Evolutionary conservation across 2,113 vertebrate genomes (phyloP).

Genomic region (Zonotrichia leucophrys): DNA sequence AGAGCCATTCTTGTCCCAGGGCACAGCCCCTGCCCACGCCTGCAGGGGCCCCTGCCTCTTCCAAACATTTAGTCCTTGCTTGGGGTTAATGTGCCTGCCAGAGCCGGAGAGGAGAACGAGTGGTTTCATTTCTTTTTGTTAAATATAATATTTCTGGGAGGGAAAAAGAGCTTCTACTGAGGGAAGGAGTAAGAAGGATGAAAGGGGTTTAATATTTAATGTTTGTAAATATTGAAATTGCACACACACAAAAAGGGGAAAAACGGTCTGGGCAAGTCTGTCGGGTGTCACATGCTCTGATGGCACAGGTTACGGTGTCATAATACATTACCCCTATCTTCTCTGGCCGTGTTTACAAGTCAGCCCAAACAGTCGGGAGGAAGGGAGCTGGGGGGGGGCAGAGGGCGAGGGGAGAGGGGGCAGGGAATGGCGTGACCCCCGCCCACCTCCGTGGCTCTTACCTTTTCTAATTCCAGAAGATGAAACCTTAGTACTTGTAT

Average conservation of each 20-base stretch:
- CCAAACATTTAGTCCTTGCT: conserved; percentile 16
- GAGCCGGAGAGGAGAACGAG: background rate
- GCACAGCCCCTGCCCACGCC: conserved; percentile 26
- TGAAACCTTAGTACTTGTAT: conserved; percentile 99
- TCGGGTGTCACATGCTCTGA: conserved; percentile 4
- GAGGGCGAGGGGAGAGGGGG: no score
- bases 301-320: conserved; percentile 36
- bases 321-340: background rate
- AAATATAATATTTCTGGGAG: background rate
- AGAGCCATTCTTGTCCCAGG: background rate
- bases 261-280: background rate
- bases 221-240: background rate
- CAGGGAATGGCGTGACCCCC: background rate
- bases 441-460: conserved; percentile 71
- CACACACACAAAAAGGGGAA: background rate
- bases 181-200: background rate
- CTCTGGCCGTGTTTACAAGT: background rate
- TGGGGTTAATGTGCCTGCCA: background rate
- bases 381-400: accelerated
- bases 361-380: background rate
- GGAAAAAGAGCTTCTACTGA: background rate
- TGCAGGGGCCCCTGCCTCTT: conserved; percentile 17
- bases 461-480: conserved; percentile 99
- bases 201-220: background rate
- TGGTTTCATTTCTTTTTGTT: background rate